Conservation (phyloP, 2,797 vertebrate species). For the Nyctibius grandis region DNA sequence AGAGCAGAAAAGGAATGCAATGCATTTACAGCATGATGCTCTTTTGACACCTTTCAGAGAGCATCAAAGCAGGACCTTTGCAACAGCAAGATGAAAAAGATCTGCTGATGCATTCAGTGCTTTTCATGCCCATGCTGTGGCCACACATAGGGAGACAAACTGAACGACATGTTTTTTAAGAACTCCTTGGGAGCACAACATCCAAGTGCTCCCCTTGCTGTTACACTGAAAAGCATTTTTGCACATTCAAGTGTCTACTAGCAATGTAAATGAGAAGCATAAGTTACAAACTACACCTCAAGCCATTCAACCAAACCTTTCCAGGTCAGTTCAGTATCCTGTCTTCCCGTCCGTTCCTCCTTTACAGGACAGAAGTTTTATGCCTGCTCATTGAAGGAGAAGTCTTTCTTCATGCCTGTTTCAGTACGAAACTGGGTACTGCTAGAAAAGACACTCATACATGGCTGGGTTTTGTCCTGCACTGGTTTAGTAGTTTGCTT, state of each 20-base stretch:
- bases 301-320: not conserved
- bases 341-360: not conserved
- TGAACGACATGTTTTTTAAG: not conserved
- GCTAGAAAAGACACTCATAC: not conserved
- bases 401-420: not conserved
- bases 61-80: not conserved
- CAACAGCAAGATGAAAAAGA: not conserved
- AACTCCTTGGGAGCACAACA: not conserved
- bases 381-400: not conserved
- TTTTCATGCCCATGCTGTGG: not conserved
- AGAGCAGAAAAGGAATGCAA: not conserved
- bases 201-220: not conserved
- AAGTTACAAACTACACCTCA: not conserved
- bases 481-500: not conserved
- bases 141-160: not conserved
- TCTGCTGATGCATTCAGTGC: not conserved
- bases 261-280: not conserved
- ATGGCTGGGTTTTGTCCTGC: not conserved
- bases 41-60: not conserved
- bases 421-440: not conserved
- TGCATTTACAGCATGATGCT: fast-evolving
- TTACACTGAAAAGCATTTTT: not conserved
- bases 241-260: not conserved
- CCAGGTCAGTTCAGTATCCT: not conserved
- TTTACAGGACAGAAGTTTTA: not conserved